These are phyloP conservation scores for Notechis scutatus DNA, from an alignment of 2,113 vertebrate genomes.

Conservation along the genomic window DNA sequence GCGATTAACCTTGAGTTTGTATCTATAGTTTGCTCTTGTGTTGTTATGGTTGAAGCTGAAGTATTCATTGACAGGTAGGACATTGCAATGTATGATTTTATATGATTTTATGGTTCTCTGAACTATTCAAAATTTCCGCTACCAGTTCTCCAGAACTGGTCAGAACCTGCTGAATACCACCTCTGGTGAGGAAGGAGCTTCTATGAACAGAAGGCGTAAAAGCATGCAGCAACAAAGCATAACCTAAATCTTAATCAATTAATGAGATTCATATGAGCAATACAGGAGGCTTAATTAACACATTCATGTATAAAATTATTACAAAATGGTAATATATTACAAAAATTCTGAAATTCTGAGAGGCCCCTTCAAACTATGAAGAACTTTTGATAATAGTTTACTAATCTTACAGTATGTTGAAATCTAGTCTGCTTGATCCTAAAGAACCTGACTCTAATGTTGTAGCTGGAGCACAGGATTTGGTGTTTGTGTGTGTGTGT, in stretches of 20 bases:
- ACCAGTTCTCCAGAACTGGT: too few relatives aligned
- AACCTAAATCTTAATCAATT: neutral
- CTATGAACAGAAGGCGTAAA: neutral
- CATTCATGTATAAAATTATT: neutral
- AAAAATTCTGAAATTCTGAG: neutral
- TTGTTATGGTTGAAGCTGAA: too few relatives aligned
- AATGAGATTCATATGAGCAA: neutral
- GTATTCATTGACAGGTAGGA: too few relatives aligned
- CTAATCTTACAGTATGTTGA: neutral
- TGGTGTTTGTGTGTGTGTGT: neutral
- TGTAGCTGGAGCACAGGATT: neutral
- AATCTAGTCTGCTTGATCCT: neutral
- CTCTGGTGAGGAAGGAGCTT: neutral
- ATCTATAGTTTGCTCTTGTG: too few relatives aligned
- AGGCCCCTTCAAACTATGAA: neutral
- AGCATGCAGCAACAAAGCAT: neutral
- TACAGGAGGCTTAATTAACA: neutral
- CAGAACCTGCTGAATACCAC: too few relatives aligned
- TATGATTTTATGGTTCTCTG: too few relatives aligned
- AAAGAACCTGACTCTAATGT: neutral
- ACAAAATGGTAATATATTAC: neutral
- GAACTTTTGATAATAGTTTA: neutral
- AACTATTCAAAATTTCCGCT: too few relatives aligned
- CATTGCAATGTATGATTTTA: too few relatives aligned
- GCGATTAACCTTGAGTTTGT: too few relatives aligned